Percentiles rank a stretch among this genome's conserved stretches.
Conservation (phyloP, 2,797 vertebrate genomes). For the Pelobates cultripes region DNA sequence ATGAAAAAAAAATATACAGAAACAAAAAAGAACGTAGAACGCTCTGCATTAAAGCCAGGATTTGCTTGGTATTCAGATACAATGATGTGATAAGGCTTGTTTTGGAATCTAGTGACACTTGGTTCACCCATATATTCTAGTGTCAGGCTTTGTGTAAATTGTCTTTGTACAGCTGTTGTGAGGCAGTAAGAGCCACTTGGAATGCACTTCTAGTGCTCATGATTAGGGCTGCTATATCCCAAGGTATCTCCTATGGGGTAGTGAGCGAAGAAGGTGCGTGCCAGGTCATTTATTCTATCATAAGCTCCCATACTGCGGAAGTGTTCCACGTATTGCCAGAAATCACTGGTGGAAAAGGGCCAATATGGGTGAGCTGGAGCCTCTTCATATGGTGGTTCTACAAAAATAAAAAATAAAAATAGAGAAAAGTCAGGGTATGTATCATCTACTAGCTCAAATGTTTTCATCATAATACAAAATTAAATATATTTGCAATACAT, state of each 20-base stretch:
- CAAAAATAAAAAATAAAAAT: slow-evolving; percentile 15
- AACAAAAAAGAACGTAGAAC: neutral
- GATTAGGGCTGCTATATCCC: slow-evolving; percentile 78
- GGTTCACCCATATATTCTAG: neutral
- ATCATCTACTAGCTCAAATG: neutral
- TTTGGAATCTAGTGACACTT: neutral
- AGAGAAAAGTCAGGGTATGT: neutral
- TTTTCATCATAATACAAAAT: too few species aligned
- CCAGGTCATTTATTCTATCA: slow-evolving; percentile 83
- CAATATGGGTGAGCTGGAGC: slow-evolving; percentile 83
- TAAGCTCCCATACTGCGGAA: slow-evolving; percentile 86
- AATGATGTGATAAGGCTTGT: neutral
- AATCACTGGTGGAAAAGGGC: slow-evolving; percentile 90
- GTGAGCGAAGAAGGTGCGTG: slow-evolving; percentile 88
- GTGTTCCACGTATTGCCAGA: slow-evolving; percentile 92
- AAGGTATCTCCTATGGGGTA: slow-evolving; percentile 85
- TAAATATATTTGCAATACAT: too few species aligned
- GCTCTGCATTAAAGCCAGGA: neutral
- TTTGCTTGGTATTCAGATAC: too few species aligned
- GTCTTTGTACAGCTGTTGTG: slow-evolving; percentile 26
- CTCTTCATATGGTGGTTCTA: slow-evolving; percentile 77
- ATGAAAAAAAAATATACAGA: neutral
- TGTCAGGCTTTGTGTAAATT: neutral
- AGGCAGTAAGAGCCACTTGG: neutral
- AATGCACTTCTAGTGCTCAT: slow-evolving; percentile 68